phyloP scores from a whole-genome alignment of 2,113 vertebrate species.

The Pungitius pungitius region DNA sequence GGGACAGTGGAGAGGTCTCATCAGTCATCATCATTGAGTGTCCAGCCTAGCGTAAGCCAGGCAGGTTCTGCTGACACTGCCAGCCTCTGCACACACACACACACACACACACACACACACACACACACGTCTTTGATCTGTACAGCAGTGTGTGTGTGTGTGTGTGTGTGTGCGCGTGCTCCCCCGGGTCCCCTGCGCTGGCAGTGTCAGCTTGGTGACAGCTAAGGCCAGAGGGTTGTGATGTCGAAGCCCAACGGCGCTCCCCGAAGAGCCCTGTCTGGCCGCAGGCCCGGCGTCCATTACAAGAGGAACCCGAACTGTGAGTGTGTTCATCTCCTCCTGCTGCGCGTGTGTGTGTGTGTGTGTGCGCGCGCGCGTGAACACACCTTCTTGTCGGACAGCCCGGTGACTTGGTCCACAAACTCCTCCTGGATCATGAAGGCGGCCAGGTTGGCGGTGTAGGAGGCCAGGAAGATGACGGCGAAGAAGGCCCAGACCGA shows the following conservation, averaged over 20 bases:
- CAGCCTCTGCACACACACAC: constrained; percentile 41
- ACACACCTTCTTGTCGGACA: constrained; percentile 97
- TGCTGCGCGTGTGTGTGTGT: constrained; percentile 12
- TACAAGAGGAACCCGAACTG: constrained; percentile 61
- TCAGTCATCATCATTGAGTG: constrained; percentile 75
- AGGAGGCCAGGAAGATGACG: constrained; percentile 98
- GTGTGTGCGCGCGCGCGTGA: constrained; percentile 22
- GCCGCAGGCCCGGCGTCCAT: constrained; percentile 70
- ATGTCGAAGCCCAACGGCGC: constrained; percentile 59
- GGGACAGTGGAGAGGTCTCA: constrained; percentile 64
- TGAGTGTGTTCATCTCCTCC: constrained; percentile 44
- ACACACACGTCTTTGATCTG: constrained; percentile 48
- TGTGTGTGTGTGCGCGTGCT: constrained; percentile 37
- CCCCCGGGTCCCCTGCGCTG: constrained; percentile 60
- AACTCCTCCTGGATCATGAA: constrained; percentile 99
- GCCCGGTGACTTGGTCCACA: constrained; percentile 97
- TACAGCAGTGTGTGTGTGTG: constrained; percentile 33
- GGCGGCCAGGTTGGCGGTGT: constrained; percentile 97
- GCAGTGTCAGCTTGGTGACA: constrained; percentile 66
- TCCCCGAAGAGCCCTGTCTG: constrained; percentile 66
- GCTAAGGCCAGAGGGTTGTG: constrained; percentile 63
- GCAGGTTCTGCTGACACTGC: constrained; percentile 73
- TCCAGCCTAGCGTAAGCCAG: constrained; percentile 66
- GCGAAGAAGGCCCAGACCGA: constrained; percentile 99
- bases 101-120: constrained; percentile 9